These are phyloP conservation scores for Eupithecia tripunctaria DNA, from an alignment of 2,888 invertebrate genomes.

Conservation along the genomic window DNA sequence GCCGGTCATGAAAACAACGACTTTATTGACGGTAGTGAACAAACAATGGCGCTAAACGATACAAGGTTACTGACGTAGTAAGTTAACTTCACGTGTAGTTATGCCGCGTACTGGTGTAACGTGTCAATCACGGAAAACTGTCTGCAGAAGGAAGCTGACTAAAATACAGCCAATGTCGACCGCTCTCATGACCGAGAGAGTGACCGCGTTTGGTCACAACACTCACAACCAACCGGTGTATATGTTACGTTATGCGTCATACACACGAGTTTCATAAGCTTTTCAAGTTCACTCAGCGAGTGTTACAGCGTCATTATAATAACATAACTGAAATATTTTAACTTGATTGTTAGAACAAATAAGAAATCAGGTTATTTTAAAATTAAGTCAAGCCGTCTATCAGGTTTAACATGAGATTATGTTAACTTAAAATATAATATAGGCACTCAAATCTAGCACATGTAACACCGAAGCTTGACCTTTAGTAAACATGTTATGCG, in stretches of 20 bases:
- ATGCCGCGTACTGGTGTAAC: conserved; percentile 18
- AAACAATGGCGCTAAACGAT: conserved; percentile 52
- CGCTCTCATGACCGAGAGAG: conserved; percentile 60
- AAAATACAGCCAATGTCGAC: conserved; percentile 69
- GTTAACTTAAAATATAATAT: neutral
- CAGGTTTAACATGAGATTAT: neutral
- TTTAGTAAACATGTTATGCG: conserved; percentile 45
- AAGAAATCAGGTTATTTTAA: neutral
- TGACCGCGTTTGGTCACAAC: conserved; percentile 55
- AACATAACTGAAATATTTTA: conserved; percentile 27
- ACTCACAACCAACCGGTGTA: conserved; percentile 48
- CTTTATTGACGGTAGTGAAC: conserved; percentile 34
- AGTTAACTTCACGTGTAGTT: conserved; percentile 40
- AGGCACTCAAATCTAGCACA: conserved; percentile 13
- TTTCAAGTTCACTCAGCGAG: conserved; percentile 50
- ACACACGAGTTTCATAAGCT: conserved; percentile 51
- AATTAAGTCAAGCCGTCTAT: neutral
- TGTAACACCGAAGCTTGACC: conserved; percentile 39
- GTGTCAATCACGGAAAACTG: conserved; percentile 51
- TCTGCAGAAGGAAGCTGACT: conserved; percentile 63
- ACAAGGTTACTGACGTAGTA: conserved; percentile 53
- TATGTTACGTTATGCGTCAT: conserved; percentile 50
- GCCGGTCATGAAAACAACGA: conserved; percentile 32
- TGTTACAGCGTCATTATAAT: conserved; percentile 38
- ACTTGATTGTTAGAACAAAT: neutral